Evolutionary conservation across 1,140 invertebrate genomes (phyloP), one percentile per base, ranked within the genome.

Genomic region (Solenopsis invicta): DNA sequence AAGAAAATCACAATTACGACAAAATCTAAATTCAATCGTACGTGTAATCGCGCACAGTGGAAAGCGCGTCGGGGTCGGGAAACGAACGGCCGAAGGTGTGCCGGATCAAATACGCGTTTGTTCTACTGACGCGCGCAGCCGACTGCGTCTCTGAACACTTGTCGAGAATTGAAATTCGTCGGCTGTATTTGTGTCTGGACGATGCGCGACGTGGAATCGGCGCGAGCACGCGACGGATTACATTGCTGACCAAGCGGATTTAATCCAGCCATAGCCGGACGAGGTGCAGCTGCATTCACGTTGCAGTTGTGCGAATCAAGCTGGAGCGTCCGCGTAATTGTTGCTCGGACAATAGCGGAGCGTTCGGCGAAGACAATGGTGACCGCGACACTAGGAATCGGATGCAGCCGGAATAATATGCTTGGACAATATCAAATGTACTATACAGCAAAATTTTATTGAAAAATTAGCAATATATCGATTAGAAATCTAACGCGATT

Each of bases 231-330:
- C 52, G 34, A 80, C 45, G 21, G 48, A 69, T 69, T 45, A 69
- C 62, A 67, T 69, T 52, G 77, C 77, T 80, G 77, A 80, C 29
- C 48, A 34, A 69, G 77, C 62, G 48, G n/a, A 80, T 80, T 67
- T 67, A 64, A 80, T 80, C n/a, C 45, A 4, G 76, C 18, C n/a
- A n/a, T 8, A 78, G 66, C 76, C 41, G 59, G 59, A 80, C 24
- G 62, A 24, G 48, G 29, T 18, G 34, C 62, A 69, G 62, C 29
- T 80, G 41, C 24, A 29, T 69, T 69, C 62, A 21, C 48, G n/a
- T 54, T 66, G 62, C 18, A 66, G 74, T 59, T 62, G 24, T 24
- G 59, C 59, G 62, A 67, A 50, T 66, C 76, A 50, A 52, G 45
- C 64, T 24, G 45, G 75, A 77, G 45, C 16, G 76, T n/a, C 21